Evolutionary conservation across 2,113 vertebrate species (phyloP).

Genomic region (Dicentrarchus labrax): DNA sequence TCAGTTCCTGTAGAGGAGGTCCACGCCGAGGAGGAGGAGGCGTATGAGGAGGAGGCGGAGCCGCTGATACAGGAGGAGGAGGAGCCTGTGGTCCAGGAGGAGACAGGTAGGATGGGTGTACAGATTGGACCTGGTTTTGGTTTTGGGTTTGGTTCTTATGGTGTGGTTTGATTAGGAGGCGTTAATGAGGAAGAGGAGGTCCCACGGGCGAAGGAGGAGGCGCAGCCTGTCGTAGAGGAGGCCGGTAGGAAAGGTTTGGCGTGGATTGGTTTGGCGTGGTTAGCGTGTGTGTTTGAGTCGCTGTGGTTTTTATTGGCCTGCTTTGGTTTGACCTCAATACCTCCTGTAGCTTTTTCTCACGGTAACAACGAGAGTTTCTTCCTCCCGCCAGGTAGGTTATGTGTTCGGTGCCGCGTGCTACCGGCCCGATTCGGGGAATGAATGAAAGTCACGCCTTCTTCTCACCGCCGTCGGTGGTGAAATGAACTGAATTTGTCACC

Average conservation of each 20-base stretch:
- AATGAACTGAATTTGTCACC: too few species aligned
- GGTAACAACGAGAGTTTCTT: too few species aligned
- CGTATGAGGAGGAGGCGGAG: constrained; percentile 41
- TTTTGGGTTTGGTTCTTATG: constrained; percentile 18
- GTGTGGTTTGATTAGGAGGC: constrained; percentile 41
- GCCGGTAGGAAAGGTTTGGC: constrained; percentile 44
- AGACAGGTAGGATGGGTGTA: constrained; percentile 57
- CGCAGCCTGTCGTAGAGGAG: not conserved
- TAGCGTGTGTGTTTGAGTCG: not conserved
- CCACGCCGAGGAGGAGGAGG: constrained; percentile 46
- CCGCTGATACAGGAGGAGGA: constrained; percentile 28
- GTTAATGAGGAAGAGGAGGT: constrained; percentile 31
- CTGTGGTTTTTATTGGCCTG: not conserved
- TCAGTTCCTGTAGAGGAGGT: constrained; percentile 63
- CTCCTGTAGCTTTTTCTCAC: too few species aligned
- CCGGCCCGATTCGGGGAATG: too few species aligned
- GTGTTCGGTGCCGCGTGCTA: too few species aligned
- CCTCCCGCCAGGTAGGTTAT: too few species aligned
- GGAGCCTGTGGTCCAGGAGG: constrained; percentile 36
- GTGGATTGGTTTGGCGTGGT: not conserved
- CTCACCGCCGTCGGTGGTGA: too few species aligned
- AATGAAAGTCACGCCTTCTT: too few species aligned
- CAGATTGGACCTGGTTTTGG: not conserved
- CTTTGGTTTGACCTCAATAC: not conserved
- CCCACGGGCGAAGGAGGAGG: constrained; percentile 31